Evolutionary conservation across 2,888 invertebrate species (phyloP).

Genomic region (Synergus umbraculus): DNA sequence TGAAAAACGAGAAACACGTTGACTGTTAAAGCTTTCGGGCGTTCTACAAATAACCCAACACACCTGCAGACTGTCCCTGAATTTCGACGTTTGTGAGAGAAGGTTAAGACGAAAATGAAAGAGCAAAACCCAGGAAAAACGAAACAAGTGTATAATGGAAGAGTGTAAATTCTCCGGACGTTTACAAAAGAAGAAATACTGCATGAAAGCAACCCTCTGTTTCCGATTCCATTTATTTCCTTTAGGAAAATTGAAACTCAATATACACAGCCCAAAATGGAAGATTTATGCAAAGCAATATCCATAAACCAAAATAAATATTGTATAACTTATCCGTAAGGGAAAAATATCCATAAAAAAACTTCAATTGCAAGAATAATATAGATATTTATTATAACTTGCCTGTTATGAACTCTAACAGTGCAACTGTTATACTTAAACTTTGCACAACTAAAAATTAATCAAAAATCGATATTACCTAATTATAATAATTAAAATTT

Average conservation of each 20-base stretch:
- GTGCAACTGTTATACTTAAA: too few relatives aligned
- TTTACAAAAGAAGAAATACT: constrained; percentile 39
- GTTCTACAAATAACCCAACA: background rate
- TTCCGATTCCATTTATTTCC: background rate
- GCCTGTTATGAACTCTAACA: too few relatives aligned
- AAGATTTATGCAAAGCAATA: background rate
- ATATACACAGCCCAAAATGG: constrained; percentile 3
- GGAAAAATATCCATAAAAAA: too few relatives aligned
- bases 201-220: background rate
- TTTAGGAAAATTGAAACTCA: background rate
- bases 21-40: background rate
- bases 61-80: constrained; percentile 17
- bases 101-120: constrained; percentile 8
- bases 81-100: background rate
- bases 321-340: background rate
- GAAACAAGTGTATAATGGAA: constrained; percentile 16
- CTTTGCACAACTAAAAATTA: too few relatives aligned
- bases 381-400: too few relatives aligned
- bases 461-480: too few relatives aligned
- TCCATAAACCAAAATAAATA: background rate
- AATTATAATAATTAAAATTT: too few relatives aligned
- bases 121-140: background rate
- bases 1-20: background rate
- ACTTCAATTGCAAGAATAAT: too few relatives aligned
- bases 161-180: constrained; percentile 19